phyloP scores from a whole-genome alignment of 2,113 vertebrate species.

The Puffinus mauretanicus region DNA sequence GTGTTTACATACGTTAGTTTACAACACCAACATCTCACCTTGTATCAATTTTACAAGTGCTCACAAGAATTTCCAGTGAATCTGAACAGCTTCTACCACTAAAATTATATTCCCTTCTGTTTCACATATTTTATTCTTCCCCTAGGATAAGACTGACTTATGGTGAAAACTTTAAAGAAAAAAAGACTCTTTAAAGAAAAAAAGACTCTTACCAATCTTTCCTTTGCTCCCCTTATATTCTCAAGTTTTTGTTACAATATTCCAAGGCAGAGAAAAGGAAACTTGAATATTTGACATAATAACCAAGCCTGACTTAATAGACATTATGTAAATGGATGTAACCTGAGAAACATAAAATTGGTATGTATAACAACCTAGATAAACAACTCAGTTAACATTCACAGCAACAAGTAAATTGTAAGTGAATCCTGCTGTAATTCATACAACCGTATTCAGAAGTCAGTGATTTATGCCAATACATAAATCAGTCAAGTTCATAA shows the following conservation, averaged over 20 bases:
- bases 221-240: background rate
- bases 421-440: background rate
- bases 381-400: background rate
- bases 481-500: conserved; percentile 3
- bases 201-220: background rate
- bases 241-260: background rate
- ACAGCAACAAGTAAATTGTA: background rate
- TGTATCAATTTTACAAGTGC: background rate
- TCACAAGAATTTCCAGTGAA: background rate
- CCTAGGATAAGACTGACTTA: background rate
- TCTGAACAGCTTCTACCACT: background rate
- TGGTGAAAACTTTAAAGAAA: background rate
- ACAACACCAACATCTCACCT: background rate
- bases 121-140: background rate
- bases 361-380: background rate
- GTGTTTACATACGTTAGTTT: background rate
- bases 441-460: background rate
- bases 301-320: background rate
- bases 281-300: background rate
- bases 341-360: background rate
- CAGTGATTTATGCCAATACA: background rate
- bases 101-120: background rate
- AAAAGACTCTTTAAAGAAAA: background rate
- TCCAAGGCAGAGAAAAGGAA: background rate
- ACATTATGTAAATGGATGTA: background rate